phyloP scores from a whole-genome alignment of 2,888 invertebrate species.

The Drosophila sordidula region DNA sequence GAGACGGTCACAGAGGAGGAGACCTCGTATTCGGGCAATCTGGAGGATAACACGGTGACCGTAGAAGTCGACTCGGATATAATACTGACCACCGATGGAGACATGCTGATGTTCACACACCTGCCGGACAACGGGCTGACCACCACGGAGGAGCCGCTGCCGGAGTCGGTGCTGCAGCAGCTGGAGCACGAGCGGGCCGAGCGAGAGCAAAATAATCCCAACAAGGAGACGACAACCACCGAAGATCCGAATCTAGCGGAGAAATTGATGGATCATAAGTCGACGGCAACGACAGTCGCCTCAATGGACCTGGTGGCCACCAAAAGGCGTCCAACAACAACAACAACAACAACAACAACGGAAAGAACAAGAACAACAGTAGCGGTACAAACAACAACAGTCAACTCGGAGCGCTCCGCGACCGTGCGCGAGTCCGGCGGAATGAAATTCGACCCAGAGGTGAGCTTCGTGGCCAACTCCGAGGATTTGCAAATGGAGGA shows the following conservation, averaged over 20 bases:
- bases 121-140: slow-evolving; percentile 3
- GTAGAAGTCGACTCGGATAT: slow-evolving; percentile 38
- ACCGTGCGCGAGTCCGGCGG: neutral
- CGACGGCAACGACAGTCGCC: slow-evolving; percentile 13
- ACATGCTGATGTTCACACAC: slow-evolving; percentile 29
- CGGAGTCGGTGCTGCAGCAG: slow-evolving; percentile 54
- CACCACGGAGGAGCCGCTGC: slow-evolving; percentile 57
- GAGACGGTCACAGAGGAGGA: slow-evolving; percentile 3
- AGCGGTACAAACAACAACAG: neutral
- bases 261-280: neutral
- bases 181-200: slow-evolving; percentile 28
- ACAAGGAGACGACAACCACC: neutral
- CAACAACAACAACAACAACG: slow-evolving; percentile 4
- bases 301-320: neutral
- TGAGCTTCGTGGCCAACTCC: neutral
- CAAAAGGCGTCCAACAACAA: neutral
- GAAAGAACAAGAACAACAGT: neutral
- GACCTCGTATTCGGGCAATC: slow-evolving; percentile 19
- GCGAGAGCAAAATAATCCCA: neutral
- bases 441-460: neutral
- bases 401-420: neutral
- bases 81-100: slow-evolving; percentile 56
- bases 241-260: neutral
- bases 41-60: slow-evolving; percentile 43
- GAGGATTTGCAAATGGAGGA: neutral